Conservation (phyloP, 2,113 vertebrate genomes). For the Poeciliopsis retropinna region DNA sequence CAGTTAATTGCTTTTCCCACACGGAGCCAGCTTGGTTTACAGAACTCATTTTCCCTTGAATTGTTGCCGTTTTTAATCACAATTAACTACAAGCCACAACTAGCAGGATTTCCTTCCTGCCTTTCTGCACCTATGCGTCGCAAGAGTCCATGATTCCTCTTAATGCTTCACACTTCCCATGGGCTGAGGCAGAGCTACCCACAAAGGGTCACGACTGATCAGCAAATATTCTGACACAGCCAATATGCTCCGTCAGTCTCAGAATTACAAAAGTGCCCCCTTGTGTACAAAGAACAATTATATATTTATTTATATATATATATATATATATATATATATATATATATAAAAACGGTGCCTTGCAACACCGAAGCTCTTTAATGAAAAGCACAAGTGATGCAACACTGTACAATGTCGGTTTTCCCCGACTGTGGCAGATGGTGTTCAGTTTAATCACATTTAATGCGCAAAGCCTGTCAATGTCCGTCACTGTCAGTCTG, state of each 20-base stretch:
- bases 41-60: too few species aligned
- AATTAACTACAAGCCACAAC: too few species aligned
- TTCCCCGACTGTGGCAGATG: slow-evolving; percentile 16
- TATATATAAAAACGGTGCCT: not conserved
- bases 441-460: slow-evolving; percentile 14
- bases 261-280: not conserved
- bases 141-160: not conserved
- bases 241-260: not conserved
- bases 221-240: not conserved
- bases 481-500: not conserved
- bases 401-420: slow-evolving; percentile 4
- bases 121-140: too few species aligned
- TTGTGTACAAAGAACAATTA: not conserved
- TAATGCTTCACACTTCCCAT: not conserved
- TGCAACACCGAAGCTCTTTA: not conserved
- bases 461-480: slow-evolving; percentile 9
- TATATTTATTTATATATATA: too few species aligned
- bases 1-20: not conserved
- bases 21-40: too few species aligned
- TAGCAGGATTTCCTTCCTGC: too few species aligned
- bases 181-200: too few species aligned
- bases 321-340: not conserved
- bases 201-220: too few species aligned
- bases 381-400: not conserved
- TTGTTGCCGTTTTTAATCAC: too few species aligned